These are phyloP conservation scores for Columba guinea DNA, from an alignment of 2,797 vertebrate genomes.

Conservation along the genomic window DNA sequence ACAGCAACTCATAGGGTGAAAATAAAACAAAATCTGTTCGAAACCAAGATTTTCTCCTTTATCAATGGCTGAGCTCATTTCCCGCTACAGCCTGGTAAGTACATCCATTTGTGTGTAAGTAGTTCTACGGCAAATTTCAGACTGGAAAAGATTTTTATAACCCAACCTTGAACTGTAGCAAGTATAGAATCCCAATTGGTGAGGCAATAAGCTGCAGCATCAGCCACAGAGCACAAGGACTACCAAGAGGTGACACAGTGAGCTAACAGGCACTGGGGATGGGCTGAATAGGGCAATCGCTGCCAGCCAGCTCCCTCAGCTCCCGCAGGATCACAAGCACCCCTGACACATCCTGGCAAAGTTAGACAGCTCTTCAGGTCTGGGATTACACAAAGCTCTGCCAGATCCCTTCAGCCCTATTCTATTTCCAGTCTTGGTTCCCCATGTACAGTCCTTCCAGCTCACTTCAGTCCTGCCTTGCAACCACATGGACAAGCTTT, in stretches of 20 bases:
- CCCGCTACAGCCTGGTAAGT: neutral
- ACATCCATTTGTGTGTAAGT: neutral
- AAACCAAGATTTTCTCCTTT: neutral
- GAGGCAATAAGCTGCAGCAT: neutral
- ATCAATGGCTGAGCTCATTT: neutral
- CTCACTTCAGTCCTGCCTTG: neutral
- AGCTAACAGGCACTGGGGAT: neutral
- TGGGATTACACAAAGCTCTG: neutral
- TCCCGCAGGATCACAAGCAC: neutral
- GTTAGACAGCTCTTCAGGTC: neutral
- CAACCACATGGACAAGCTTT: neutral
- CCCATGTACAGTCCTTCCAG: neutral
- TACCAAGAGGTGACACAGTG: neutral
- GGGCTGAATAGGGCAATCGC: neutral
- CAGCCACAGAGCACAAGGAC: neutral
- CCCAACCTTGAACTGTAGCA: neutral
- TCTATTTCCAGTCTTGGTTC: neutral
- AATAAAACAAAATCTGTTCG: neutral
- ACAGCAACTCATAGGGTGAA: neutral
- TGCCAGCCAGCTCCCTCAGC: neutral
- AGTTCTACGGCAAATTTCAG: conserved; percentile 13
- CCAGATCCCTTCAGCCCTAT: neutral
- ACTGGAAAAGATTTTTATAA: conserved; percentile 7
- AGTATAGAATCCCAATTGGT: neutral
- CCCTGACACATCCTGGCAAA: neutral